Evolutionary conservation across 2,113 vertebrate genomes (phyloP).

Genomic region (Daboia siamensis): DNA sequence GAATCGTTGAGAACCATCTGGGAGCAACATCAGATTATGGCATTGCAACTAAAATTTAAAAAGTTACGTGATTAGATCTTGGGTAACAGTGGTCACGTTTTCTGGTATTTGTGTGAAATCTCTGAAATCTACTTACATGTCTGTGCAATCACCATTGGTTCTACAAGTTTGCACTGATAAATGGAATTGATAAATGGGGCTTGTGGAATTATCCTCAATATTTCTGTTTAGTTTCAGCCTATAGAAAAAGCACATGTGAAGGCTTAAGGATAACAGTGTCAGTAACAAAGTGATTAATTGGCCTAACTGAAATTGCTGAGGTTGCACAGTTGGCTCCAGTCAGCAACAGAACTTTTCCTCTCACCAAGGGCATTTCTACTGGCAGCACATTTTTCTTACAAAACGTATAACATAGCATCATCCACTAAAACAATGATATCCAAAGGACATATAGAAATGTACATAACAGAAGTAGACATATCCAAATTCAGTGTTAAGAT

Average conservation of each 20-base stretch:
- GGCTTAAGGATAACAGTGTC: constrained; percentile 36
- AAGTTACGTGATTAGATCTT: not conserved
- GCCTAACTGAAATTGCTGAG: constrained; percentile 29
- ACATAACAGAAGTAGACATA: constrained; percentile 6
- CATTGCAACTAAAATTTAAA: not conserved
- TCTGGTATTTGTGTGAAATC: not conserved
- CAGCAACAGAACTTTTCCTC: constrained; percentile 25
- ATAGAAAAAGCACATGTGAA: constrained; percentile 45
- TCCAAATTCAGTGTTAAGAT: constrained; percentile 1
- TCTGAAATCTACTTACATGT: not conserved
- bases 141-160: not conserved
- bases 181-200: not conserved
- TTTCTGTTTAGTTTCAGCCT: constrained; percentile 23
- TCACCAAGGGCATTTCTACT: constrained; percentile 33
- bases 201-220: not conserved
- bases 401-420: constrained; percentile 2
- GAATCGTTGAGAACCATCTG: not conserved
- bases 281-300: constrained; percentile 55
- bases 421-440: constrained; percentile 27
- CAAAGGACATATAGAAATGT: constrained; percentile 9
- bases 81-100: not conserved
- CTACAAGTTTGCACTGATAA: not conserved
- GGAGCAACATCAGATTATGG: not conserved
- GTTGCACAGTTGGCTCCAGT: constrained; percentile 36
- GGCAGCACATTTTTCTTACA: constrained; percentile 31